Evolutionary conservation across 2,797 vertebrate genomes (phyloP).

Genomic region (Tenualosa thibaudeaui): DNA sequence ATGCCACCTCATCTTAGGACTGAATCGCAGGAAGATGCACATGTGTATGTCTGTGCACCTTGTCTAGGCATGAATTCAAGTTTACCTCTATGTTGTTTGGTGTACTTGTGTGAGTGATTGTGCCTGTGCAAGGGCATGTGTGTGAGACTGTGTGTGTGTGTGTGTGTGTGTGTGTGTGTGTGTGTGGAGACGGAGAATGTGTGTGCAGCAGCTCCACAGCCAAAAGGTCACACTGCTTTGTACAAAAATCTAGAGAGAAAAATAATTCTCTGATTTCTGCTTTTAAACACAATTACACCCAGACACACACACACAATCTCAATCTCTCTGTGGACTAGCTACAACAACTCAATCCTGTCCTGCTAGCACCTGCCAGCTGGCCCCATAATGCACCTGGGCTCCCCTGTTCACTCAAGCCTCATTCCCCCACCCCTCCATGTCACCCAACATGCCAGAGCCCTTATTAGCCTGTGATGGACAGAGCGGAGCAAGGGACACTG

Average conservation of each 20-base stretch:
- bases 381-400: background rate
- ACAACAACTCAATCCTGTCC: background rate
- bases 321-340: background rate
- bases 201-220: background rate
- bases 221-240: background rate
- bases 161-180: constrained; percentile 16
- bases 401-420: background rate
- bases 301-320: constrained; percentile 36
- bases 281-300: constrained; percentile 27
- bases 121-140: background rate
- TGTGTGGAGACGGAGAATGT: background rate
- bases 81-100: too few relatives aligned
- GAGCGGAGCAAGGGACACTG: background rate
- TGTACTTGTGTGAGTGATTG: background rate
- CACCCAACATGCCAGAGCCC: background rate
- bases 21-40: background rate
- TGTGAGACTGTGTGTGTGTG: background rate
- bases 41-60: background rate
- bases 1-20: background rate
- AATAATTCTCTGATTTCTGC: constrained; percentile 27
- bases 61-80: too few relatives aligned
- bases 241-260: constrained; percentile 31
- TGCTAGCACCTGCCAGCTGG: background rate
- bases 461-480: background rate
- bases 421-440: background rate